Conservation (phyloP, 2,797 vertebrate species). For the Bradypus variegatus region DNA sequence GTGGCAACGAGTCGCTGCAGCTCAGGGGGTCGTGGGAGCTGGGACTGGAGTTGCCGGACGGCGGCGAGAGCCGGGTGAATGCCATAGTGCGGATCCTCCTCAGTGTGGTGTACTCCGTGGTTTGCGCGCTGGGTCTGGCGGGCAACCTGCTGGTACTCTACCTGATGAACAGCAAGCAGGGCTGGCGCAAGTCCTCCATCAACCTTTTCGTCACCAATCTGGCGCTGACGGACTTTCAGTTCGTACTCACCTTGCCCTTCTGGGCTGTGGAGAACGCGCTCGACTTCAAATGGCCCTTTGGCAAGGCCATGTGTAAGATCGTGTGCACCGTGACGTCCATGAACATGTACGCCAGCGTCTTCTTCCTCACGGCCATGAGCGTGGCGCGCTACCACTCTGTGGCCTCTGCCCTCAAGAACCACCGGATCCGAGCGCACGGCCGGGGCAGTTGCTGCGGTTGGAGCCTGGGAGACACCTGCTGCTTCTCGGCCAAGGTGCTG, state of each 20-base stretch:
- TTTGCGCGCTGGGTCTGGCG: slow-evolving; percentile 89
- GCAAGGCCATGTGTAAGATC: slow-evolving; percentile 93
- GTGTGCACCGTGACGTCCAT: slow-evolving; percentile 91
- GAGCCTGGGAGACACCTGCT: slow-evolving; percentile 46
- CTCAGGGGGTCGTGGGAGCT: slow-evolving; percentile 67
- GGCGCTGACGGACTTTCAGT: slow-evolving; percentile 94
- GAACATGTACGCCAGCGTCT: slow-evolving; percentile 98
- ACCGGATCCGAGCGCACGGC: slow-evolving; percentile 53
- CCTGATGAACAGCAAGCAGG: slow-evolving; percentile 88
- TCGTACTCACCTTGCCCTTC: slow-evolving; percentile 92
- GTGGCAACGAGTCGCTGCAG: slow-evolving; percentile 68
- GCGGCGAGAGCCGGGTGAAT: slow-evolving; percentile 54
- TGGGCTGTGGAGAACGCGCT: slow-evolving; percentile 96
- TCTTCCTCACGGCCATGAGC: slow-evolving; percentile 96
- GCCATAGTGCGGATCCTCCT: slow-evolving; percentile 79
- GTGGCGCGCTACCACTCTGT: slow-evolving; percentile 88
- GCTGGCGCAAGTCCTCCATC: slow-evolving; percentile 92
- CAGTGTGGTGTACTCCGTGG: slow-evolving; percentile 88
- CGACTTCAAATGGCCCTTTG: slow-evolving; percentile 95
- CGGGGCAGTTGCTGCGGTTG: slow-evolving; percentile 50
- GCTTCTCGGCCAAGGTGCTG: slow-evolving; percentile 77
- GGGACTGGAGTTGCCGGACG: slow-evolving; percentile 69
- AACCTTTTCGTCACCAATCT: slow-evolving; percentile 93
- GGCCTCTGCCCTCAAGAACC: slow-evolving; percentile 84
- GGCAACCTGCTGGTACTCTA: slow-evolving; percentile 92